A percentile compares a stretch with the other conserved stretches of the same genome.
Evolutionary conservation across 2,888 invertebrate species (phyloP).

Genomic region (Drosophila sordidula): DNA sequence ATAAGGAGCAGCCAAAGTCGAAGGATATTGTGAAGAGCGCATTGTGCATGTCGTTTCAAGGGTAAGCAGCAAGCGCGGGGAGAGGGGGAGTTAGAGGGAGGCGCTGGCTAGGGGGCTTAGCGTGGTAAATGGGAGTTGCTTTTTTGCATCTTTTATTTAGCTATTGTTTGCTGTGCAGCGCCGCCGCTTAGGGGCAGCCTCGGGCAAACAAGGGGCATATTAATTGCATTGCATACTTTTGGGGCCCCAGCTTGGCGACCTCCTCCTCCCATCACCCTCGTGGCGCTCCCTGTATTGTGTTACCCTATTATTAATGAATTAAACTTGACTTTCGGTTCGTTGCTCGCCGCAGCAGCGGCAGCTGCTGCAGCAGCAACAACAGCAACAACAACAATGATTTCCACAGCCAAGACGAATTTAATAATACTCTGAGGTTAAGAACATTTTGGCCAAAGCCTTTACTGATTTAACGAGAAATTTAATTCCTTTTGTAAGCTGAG

Average conservation of each 20-base stretch:
- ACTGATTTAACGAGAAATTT: too few species aligned
- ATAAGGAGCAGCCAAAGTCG: constrained; percentile 46
- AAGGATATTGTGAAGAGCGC: constrained; percentile 60
- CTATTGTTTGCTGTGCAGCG: constrained; percentile 56
- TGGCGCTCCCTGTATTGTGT: constrained; percentile 29
- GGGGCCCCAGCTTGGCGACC: constrained; percentile 34
- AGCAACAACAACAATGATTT: constrained; percentile 11
- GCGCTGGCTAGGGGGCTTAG: neutral
- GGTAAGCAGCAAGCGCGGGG: constrained; percentile 52
- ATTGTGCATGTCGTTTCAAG: constrained; percentile 71
- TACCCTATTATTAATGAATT: constrained; percentile 78
- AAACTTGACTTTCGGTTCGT: constrained; percentile 84
- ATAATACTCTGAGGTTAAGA: constrained; percentile 26
- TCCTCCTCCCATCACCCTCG: neutral
- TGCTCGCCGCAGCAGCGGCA: constrained; percentile 50
- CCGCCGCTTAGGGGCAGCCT: constrained; percentile 36
- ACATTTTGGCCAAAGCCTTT: neutral
- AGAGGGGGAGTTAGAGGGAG: too few species aligned
- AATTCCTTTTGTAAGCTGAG: too few species aligned
- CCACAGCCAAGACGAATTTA: constrained; percentile 9
- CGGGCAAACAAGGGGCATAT: constrained; percentile 60
- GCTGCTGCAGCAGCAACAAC: constrained; percentile 26
- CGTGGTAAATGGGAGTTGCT: neutral
- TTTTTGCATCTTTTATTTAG: constrained; percentile 16
- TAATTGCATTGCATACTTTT: constrained; percentile 80